Evolutionary conservation across 2,888 invertebrate species (phyloP), one percentile per base, ranked within the genome.

Genomic region (Drosophila buzzatii): DNA sequence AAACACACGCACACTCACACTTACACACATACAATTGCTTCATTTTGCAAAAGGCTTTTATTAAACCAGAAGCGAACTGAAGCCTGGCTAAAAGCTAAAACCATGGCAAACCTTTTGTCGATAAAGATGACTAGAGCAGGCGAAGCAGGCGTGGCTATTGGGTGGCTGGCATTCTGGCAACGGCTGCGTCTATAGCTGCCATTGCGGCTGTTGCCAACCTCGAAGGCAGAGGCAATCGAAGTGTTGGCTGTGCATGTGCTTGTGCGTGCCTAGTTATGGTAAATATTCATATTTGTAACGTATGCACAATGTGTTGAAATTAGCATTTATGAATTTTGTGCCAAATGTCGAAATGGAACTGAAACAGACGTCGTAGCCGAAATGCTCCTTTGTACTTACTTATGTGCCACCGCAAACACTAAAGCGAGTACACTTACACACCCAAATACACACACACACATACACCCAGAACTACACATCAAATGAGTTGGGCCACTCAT

Each of bases 251-350:
- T 65, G 31, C 56, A 55, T 44, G 52, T 20, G 53, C 53, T 41
- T 73, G 73, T 81, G 79, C 70, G 73, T 72, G 81, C 83, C 77
- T 83, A 88, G 85, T 85, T 85, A 87, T 89, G 87, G 89, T 86
- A 87, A 86, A 89, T 88, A 89, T 88, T 88, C 87, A 88, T 88
- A 88, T 88, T 88, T 89, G 87, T 88, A 87, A 87, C 87, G 87
- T 79, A 83, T 78, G 87, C 87, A 83, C 83, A 88, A 90, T 83
- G 89, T 91, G 90, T 88, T 85, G 90, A 90, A 91, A 91, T 91
- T 91, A 91, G 90, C 90, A 91, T 91, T 91, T 91, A 91, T 91
- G 91, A 91, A 91, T 89, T 86, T 88, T 84, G 85, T 85, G 84
- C 88, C 91, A 89, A 91, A 90, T 90, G 87, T 89, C 79, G 80